phyloP scores from a whole-genome alignment of 2,888 invertebrate species.

The Agriopis leucophaearia region DNA sequence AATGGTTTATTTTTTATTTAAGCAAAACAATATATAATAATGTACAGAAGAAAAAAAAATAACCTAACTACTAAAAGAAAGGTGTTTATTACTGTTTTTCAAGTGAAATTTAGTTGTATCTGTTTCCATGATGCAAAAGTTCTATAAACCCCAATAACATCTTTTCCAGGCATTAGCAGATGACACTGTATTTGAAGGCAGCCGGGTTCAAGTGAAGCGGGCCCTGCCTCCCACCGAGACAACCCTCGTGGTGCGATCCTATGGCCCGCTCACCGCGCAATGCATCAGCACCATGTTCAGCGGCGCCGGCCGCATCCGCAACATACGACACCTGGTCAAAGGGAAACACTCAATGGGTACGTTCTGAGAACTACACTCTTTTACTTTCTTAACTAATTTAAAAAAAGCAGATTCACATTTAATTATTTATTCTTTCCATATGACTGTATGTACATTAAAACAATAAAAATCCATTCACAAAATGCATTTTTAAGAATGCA shows the following conservation, averaged over 20 bases:
- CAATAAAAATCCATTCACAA: too few relatives aligned
- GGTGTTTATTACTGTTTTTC: too few relatives aligned
- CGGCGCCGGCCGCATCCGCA: conserved; percentile 67
- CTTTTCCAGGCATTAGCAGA: conserved; percentile 68
- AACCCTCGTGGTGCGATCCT: conserved; percentile 67
- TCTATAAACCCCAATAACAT: neutral
- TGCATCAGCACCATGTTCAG: conserved; percentile 61
- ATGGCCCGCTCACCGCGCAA: conserved; percentile 62
- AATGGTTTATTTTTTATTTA: too few relatives aligned
- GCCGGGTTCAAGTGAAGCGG: conserved; percentile 60
- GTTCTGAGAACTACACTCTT: conserved; percentile 16
- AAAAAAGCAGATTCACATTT: too few relatives aligned
- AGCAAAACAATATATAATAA: too few relatives aligned
- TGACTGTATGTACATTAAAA: too few relatives aligned
- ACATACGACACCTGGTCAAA: conserved; percentile 65
- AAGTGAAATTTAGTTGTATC: too few relatives aligned
- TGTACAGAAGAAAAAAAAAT: too few relatives aligned
- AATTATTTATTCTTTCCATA: too few relatives aligned
- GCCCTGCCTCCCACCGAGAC: conserved; percentile 64
- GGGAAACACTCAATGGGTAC: conserved; percentile 71
- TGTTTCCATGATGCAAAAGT: neutral
- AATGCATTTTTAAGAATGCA: too few relatives aligned
- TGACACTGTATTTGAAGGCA: conserved; percentile 58
- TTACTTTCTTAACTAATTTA: too few relatives aligned
- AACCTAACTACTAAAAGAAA: too few relatives aligned